Percentiles rank a stretch among this genome's conserved stretches.
Conservation (phyloP, 2,113 vertebrate species). For the Dermatemys mawii region DNA sequence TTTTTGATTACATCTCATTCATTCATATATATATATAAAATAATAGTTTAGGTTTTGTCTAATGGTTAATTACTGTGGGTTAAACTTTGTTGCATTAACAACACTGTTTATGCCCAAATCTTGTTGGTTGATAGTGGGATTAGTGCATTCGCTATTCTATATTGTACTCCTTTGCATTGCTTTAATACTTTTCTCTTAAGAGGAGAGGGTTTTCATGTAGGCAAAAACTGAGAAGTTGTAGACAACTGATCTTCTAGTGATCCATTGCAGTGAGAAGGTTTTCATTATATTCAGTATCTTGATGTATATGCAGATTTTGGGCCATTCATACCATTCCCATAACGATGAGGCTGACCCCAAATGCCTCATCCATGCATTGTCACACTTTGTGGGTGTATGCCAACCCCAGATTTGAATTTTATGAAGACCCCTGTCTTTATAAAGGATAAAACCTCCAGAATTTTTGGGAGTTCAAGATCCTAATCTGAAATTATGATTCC, state of each 20-base stretch:
- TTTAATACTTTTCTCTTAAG: not conserved
- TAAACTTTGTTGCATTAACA: not conserved
- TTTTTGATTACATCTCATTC: not conserved
- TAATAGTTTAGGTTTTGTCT: not conserved
- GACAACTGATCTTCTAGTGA: not conserved
- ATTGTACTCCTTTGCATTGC: not conserved
- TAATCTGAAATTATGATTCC: not conserved
- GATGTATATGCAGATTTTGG: not conserved
- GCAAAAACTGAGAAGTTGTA: not conserved
- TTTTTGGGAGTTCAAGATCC: not conserved
- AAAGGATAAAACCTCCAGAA: not conserved
- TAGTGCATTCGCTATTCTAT: not conserved
- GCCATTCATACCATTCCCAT: not conserved
- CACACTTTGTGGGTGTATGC: not conserved
- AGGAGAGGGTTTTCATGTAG: not conserved
- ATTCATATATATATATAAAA: too few species aligned
- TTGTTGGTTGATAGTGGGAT: not conserved
- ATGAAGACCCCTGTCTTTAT: rapidly evolving
- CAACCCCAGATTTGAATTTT: not conserved
- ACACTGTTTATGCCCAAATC: not conserved
- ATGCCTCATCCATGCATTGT: not conserved
- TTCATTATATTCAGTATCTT: not conserved
- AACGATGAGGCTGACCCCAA: rapidly evolving
- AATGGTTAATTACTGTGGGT: not conserved
- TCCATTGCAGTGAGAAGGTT: not conserved